These are phyloP conservation scores for Myoxocephalus aenaeus DNA, from an alignment of 2,797 vertebrate genomes.

Conservation along the genomic window DNA sequence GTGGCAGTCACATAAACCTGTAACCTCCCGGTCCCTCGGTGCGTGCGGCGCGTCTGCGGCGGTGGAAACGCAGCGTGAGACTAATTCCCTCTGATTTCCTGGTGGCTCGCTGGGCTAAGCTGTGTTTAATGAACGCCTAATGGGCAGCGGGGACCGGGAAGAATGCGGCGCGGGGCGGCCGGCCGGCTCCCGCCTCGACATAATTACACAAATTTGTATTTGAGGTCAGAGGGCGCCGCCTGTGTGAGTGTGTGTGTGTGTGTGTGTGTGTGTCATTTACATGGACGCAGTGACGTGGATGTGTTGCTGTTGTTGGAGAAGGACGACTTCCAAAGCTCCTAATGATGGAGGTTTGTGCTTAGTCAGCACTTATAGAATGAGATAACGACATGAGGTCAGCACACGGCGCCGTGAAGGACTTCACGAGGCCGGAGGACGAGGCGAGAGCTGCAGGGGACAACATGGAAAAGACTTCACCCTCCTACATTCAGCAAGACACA, in stretches of 20 bases:
- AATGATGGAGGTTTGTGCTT: slow-evolving; percentile 12
- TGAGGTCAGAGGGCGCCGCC: slow-evolving; percentile 59
- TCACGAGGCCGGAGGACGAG: no score
- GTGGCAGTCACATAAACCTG: slow-evolving; percentile 30
- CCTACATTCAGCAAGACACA: no score
- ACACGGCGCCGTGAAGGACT: slow-evolving; percentile 6
- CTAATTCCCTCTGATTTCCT: slow-evolving; percentile 85
- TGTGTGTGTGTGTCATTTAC: slow-evolving; percentile 23
- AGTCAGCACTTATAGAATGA: slow-evolving; percentile 37
- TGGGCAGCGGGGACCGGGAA: slow-evolving; percentile 76
- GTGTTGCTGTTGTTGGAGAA: slow-evolving; percentile 6
- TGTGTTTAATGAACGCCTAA: slow-evolving; percentile 87
- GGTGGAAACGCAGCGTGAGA: slow-evolving; percentile 80
- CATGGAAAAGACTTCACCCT: no score
- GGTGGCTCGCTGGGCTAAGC: slow-evolving; percentile 82
- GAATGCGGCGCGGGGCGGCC: slow-evolving; percentile 81
- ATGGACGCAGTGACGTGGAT: not conserved
- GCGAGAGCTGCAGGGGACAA: no score
- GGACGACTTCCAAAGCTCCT: slow-evolving; percentile 13
- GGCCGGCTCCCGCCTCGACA: slow-evolving; percentile 59
- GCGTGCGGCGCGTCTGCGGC: slow-evolving; percentile 65
- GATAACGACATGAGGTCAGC: slow-evolving; percentile 55
- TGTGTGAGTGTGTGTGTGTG: no score
- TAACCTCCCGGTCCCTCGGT: slow-evolving; percentile 25
- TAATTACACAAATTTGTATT: slow-evolving; percentile 78